Evolutionary conservation across 2,888 invertebrate species (phyloP), one percentile per base, ranked within the genome.

Genomic region (Pediacus dermestoides): DNA sequence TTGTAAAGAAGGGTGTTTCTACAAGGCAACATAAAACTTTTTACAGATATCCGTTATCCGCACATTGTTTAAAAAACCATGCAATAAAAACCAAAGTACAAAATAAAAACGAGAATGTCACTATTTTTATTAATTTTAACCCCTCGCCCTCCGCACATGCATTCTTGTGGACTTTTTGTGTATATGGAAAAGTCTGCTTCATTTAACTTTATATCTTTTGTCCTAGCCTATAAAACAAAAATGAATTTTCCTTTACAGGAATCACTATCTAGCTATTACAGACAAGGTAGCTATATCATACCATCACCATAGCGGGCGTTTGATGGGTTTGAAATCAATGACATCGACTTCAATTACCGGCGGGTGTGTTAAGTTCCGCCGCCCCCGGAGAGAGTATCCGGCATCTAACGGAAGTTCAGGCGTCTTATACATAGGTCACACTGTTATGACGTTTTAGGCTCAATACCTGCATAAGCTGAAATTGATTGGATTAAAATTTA

Each of bases 311-410:
- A 31, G 32, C 37, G 42, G 37, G 25, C 15, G 44, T 16, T 46
- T n/a, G 50, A 52, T 51, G 50, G 46, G 48, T 11, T 53, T 36
- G 42, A 35, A 51, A 56, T 53, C 54, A 52, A 53, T 52, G 50
- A 42, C 50, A 48, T 52, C 53, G 46, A 28, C 45, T 54, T 55
- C 55, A 51, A 56, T 56, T 54, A 53, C 53, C 47, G 51, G 46
- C 48, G 40, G 47, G 46, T 48, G 53, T 52, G 51, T 53, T 50
- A 47, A 39, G 37, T 38, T 37, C 27, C 35, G 38, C 38, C 42
- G 34, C 35, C 43, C 42, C 37, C 21, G 39, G 39, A 38, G 44
- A 39, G 44, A n/a, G n/a, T 46, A 48, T 46, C 48, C 42, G 41
- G 31, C 37, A 30, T 30, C 37, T 16, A 22, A 25, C 35, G 44